phyloP scores from a whole-genome alignment of 2,888 invertebrate species.

The Ornithoptera alexandrae region DNA sequence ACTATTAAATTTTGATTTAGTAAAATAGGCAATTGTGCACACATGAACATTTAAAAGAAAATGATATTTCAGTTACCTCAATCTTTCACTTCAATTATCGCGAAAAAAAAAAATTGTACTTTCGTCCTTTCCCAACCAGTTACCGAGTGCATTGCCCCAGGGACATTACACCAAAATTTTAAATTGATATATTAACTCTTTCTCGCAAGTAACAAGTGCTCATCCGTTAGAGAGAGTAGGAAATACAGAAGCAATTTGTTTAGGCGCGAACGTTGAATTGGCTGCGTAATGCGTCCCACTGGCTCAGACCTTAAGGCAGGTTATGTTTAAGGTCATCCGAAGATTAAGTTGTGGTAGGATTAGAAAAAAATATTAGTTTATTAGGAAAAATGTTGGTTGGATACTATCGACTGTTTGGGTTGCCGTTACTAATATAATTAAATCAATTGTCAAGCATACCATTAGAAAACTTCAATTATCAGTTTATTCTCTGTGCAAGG shows the following conservation, averaged over 20 bases:
- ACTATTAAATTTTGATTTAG: neutral
- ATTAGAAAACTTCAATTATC: no score
- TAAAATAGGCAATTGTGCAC: neutral
- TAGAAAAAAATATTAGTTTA: conserved; percentile 40
- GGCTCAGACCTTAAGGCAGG: conserved; percentile 73
- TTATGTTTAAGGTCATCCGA: conserved; percentile 65
- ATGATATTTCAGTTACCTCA: conserved; percentile 33
- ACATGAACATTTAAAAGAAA: conserved; percentile 7
- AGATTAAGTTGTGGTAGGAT: conserved; percentile 57
- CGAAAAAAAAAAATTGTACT: conserved; percentile 71
- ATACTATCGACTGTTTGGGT: neutral
- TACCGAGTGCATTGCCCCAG: conserved; percentile 71
- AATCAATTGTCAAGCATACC: neutral
- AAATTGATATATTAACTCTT: conserved; percentile 61
- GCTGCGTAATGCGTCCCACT: conserved; percentile 64
- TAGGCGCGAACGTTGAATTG: conserved; percentile 59
- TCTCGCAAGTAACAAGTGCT: conserved; percentile 40
- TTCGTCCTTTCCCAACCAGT: conserved; percentile 77
- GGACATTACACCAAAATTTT: conserved; percentile 66
- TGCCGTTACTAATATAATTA: neutral
- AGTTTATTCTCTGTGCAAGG: no score
- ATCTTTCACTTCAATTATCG: conserved; percentile 65
- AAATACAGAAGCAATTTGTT: conserved; percentile 45
- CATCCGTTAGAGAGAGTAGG: conserved; percentile 49
- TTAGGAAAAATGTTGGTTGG: neutral